These are phyloP conservation scores for Gambelia wislizenii DNA, from an alignment of 2,797 vertebrate genomes.

Conservation along the genomic window DNA sequence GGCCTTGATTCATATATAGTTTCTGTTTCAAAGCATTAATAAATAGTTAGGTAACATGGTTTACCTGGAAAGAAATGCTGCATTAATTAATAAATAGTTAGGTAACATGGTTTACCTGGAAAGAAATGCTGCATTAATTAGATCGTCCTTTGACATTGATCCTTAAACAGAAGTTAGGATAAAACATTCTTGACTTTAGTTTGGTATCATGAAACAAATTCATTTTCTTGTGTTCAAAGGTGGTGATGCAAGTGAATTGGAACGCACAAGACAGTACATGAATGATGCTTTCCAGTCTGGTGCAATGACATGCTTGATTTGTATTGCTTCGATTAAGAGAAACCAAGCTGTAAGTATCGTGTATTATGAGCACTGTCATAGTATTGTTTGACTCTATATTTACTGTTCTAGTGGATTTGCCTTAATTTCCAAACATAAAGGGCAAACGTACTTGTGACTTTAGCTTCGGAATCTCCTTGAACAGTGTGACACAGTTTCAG, in stretches of 20 bases:
- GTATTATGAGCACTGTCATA: background rate
- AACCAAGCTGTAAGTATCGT: slow-evolving; percentile 90
- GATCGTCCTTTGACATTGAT: background rate
- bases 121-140: background rate
- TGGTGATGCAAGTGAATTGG: slow-evolving; percentile 86
- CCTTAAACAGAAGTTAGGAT: background rate
- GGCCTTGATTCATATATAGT: background rate
- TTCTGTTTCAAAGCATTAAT: background rate
- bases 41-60: background rate
- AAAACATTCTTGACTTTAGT: slow-evolving; percentile 34
- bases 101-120: background rate
- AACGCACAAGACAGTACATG: slow-evolving; percentile 90
- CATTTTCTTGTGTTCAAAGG: slow-evolving; percentile 77
- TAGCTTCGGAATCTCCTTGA: background rate
- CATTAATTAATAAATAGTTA: too few species aligned
- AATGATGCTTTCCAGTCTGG: slow-evolving; percentile 94
- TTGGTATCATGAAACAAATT: background rate
- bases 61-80: background rate
- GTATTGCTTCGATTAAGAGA: slow-evolving; percentile 94
- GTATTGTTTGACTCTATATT: background rate
- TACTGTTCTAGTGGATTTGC: background rate
- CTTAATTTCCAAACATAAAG: background rate
- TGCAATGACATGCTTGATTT: slow-evolving; percentile 94
- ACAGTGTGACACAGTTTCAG: background rate
- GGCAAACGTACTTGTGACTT: background rate